Percentiles rank a stretch among this genome's conserved stretches.
These are phyloP conservation scores for Antennarius maculatus DNA, from an alignment of 2,797 vertebrate genomes.

Conservation along the genomic window DNA sequence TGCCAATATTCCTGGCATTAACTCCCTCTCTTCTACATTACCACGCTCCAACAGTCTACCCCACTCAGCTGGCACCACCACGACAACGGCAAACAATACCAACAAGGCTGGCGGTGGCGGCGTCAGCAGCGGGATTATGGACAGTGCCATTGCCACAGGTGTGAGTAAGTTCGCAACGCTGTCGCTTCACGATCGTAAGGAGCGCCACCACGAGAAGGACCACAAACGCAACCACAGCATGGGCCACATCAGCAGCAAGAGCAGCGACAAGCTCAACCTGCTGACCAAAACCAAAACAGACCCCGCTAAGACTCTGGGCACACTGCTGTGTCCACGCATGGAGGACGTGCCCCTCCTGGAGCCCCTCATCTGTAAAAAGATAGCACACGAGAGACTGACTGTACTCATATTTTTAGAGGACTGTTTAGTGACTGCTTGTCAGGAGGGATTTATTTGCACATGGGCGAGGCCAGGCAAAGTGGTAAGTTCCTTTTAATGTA, in stretches of 20 bases:
- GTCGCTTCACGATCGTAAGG: constrained; percentile 95
- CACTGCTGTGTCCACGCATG: constrained; percentile 94
- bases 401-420: constrained; percentile 99
- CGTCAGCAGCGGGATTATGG: constrained; percentile 78
- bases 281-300: constrained; percentile 94
- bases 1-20: constrained; percentile 83
- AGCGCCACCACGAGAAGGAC: constrained; percentile 95
- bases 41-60: constrained; percentile 98
- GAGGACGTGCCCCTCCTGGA: constrained; percentile 97
- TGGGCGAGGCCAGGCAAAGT: constrained; percentile 99
- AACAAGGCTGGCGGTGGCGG: constrained; percentile 81
- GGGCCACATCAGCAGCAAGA: constrained; percentile 99
- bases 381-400: constrained; percentile 98
- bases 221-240: constrained; percentile 99
- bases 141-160: constrained; percentile 90
- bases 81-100: constrained; percentile 84
- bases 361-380: constrained; percentile 99
- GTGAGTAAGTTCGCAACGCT: constrained; percentile 97
- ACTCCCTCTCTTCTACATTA: constrained; percentile 87
- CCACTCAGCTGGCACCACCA: constrained; percentile 88
- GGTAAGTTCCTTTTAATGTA: constrained; percentile 89
- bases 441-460: constrained; percentile 99
- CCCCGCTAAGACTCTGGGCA: constrained; percentile 96
- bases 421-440: constrained; percentile 99
- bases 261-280: constrained; percentile 97